Percentiles rank a stretch among this genome's conserved stretches.
These are phyloP conservation scores for Agrotis exclamationis DNA, from an alignment of 2,888 invertebrate species.

Conservation along the genomic window DNA sequence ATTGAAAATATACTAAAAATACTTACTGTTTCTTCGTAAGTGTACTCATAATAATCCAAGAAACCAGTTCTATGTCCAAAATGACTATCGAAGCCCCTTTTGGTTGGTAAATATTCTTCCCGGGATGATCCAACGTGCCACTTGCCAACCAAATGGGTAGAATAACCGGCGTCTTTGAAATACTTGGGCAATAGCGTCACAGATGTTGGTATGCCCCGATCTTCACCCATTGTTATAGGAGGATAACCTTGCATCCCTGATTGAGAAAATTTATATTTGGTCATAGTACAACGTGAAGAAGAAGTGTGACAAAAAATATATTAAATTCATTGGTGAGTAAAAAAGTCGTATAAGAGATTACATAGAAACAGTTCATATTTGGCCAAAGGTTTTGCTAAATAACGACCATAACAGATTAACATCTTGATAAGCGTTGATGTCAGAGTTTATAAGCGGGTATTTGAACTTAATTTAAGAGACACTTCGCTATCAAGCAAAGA, in stretches of 20 bases:
- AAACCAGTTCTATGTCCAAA: constrained; percentile 96
- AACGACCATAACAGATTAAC: neutral
- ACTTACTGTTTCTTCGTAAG: constrained; percentile 79
- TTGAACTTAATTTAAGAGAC: neutral
- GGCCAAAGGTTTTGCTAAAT: neutral
- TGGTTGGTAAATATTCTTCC: constrained; percentile 92
- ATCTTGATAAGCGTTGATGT: constrained; percentile 12
- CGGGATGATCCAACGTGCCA: constrained; percentile 93
- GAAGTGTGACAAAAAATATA: neutral
- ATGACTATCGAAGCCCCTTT: constrained; percentile 95
- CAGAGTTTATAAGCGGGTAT: neutral
- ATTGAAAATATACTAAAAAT: neutral
- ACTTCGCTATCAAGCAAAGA: neutral
- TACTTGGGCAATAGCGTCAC: constrained; percentile 92
- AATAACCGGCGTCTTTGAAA: constrained; percentile 93
- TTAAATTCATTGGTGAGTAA: neutral
- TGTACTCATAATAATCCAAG: constrained; percentile 94
- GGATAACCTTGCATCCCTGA: constrained; percentile 88
- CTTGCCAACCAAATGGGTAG: constrained; percentile 95
- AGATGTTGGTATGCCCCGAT: constrained; percentile 83
- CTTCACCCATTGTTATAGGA: constrained; percentile 83
- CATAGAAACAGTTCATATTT: neutral
- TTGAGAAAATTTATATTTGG: constrained; percentile 2
- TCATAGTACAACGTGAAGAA: neutral
- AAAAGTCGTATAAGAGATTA: neutral